Base-by-base conservation (phyloP, 2,797 vertebrate genomes). In the Falco cherrug region DNA sequence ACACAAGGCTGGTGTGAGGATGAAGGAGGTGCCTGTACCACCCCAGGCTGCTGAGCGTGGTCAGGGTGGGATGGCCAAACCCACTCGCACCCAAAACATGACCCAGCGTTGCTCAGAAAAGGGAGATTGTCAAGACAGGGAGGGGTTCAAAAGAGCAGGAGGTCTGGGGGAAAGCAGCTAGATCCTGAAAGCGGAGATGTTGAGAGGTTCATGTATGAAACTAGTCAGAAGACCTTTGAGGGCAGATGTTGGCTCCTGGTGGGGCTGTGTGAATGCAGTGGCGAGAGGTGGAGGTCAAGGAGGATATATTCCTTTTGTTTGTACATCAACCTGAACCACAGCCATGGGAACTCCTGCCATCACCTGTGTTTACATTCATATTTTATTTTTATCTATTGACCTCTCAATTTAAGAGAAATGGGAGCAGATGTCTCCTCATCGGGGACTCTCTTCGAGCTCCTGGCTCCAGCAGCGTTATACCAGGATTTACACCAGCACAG, bases 371-470 rank as follows among this genome's bases (percentile, higher is more conserved):
- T 94, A 54, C 0, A 1, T 82, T 65, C 25, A 2, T 37, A 37
- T 60, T 90, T 87, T 47, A 47, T 67, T 85, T 93, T 84, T 68
- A 59, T 90, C 64, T 89, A 33, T 84, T 92, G 80, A 68, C 9
- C 10, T 92, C 80, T 91, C 35, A 78, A 64, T 84, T 84, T 89
- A 91, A 86, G 87, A 61, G 90, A 75, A 70, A 51, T 29, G 10
- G 22, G 57, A 80, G 29, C 43, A 53, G 17, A 56, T 76, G 28
- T 61, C 74, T 85, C 43, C 60, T 67, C 9, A 5, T 1, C 84
- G n/a, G 24, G 37, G 20, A 70, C 47, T 67, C n/a, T 16, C 9
- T 18, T 73, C 51, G 64, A 92, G 25, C 16, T 89, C 64, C 15
- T 29, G 73, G 48, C 63, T 82, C 70, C 51, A 51, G 65, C 26